Percentiles rank a stretch among this genome's conserved stretches.
Evolutionary conservation across 2,888 invertebrate genomes (phyloP).

Genomic region (Tetranychus piercei): DNA sequence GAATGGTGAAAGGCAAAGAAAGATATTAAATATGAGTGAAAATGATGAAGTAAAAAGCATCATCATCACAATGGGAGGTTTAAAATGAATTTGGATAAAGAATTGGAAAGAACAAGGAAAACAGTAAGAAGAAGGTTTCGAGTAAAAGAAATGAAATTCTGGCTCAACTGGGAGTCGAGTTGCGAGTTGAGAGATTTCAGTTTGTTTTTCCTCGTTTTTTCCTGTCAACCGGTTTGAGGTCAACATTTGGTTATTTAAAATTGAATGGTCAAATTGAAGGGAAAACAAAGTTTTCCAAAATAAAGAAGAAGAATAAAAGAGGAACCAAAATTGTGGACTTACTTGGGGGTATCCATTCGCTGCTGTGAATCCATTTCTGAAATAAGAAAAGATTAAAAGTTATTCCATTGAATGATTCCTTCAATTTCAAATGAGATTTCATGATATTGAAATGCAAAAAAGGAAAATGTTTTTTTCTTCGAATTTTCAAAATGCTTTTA

Average conservation of each 20-base stretch:
- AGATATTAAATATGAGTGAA: background rate
- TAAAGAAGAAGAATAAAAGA: background rate
- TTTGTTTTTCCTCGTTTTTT: too few species aligned
- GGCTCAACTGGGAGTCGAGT: too few species aligned
- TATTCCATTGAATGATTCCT: too few species aligned
- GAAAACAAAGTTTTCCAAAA: background rate
- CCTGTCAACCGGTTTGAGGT: too few species aligned
- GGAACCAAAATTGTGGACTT: background rate
- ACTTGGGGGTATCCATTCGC: background rate
- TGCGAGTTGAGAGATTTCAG: too few species aligned
- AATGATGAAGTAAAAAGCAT: background rate
- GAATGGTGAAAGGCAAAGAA: too few species aligned
- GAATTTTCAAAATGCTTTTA: too few species aligned
- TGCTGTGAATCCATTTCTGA: slow-evolving; percentile 1
- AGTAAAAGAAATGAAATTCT: too few species aligned
- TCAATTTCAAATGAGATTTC: background rate
- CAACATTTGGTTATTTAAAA: too few species aligned
- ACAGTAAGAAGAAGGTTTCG: too few species aligned
- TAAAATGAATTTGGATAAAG: background rate
- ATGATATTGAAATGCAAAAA: background rate
- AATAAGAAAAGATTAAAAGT: background rate
- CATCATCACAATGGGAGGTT: background rate
- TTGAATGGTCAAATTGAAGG: background rate
- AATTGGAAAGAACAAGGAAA: background rate
- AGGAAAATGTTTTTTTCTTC: too few species aligned